These are phyloP conservation scores for Piprites chloris DNA, from an alignment of 2,113 vertebrate species.

Conservation along the genomic window DNA sequence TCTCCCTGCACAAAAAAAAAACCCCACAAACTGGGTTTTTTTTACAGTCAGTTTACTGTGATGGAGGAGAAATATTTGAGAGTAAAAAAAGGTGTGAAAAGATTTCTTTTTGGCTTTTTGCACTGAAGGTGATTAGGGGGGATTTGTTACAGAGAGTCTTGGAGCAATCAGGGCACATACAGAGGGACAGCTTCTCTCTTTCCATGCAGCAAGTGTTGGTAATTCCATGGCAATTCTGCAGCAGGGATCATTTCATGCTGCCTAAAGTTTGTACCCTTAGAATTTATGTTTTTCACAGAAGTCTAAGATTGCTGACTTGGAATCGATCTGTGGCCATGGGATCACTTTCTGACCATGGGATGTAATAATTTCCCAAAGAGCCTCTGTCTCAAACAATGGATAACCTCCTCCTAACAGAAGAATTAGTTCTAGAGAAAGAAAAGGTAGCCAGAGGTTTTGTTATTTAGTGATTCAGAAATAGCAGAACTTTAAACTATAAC, in stretches of 20 bases:
- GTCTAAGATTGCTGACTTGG: background rate
- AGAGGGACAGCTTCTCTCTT: background rate
- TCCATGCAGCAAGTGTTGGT: background rate
- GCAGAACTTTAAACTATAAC: background rate
- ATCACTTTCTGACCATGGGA: background rate
- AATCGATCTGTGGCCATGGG: background rate
- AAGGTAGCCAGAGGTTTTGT: background rate
- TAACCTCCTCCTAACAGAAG: background rate
- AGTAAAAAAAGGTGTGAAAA: background rate
- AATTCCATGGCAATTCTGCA: background rate
- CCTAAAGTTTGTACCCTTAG: background rate
- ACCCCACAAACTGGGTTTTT: background rate
- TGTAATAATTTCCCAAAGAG: background rate
- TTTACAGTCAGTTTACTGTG: background rate
- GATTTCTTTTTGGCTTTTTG: background rate
- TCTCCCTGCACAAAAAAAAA: background rate
- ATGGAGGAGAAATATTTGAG: background rate
- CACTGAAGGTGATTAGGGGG: background rate
- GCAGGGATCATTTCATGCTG: background rate
- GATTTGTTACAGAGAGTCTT: background rate
- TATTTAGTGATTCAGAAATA: background rate
- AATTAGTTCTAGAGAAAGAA: background rate
- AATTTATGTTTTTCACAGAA: background rate
- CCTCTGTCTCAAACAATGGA: background rate
- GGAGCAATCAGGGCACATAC: background rate